Evolutionary conservation across 2,113 vertebrate genomes (phyloP), one percentile per base, ranked within the genome.

Genomic region (Corythoichthys intestinalis): DNA sequence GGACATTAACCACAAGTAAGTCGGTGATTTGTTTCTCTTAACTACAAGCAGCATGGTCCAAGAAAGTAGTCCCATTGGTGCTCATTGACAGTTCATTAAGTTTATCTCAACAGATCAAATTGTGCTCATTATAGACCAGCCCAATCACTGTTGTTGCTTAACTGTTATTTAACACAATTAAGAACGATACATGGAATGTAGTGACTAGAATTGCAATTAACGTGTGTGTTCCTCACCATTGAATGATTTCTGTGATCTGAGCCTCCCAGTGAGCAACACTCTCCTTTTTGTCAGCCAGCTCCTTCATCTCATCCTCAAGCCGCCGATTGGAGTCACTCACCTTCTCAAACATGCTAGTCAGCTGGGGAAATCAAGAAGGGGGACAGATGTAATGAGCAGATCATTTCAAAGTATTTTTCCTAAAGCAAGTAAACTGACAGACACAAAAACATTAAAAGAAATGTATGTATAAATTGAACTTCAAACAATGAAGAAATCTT

Each of bases 201-300:
- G 35, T 38, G 4, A 44, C 41, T 61, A 61, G 68, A 49, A 66
- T 37, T 35, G 34, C 28, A 56, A 56, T 34, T 44, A 44, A 5
- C 6, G 67, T 37, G 11, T 12, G 6, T 54, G 49, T 6, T n/a
- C 77, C 93, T 94, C 84, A 99, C 97, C 97, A 99, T 62, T 99
- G 97, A 86, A 99, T 99, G 86, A 99, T 98, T 87, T 99, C 97
- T 10, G 96, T 98, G 88, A 99, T 98, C 63, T 98, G 97, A 68
- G 97, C 96, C 88, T 98, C 97, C 97, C 97, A 99, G 81, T 98
- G 97, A 11, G 97, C 95, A 2, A 98, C 95, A 0, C 96, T 98
- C 86, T 99, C 96, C 84, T 98, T 98, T 85, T 98, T 98, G 86
- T 98, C 97, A 44, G 95, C 91, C 73, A 98, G 87, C 79, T 96